phyloP scores from a whole-genome alignment of 2,888 invertebrate genomes.

The Nipponacmea schrenckii region DNA sequence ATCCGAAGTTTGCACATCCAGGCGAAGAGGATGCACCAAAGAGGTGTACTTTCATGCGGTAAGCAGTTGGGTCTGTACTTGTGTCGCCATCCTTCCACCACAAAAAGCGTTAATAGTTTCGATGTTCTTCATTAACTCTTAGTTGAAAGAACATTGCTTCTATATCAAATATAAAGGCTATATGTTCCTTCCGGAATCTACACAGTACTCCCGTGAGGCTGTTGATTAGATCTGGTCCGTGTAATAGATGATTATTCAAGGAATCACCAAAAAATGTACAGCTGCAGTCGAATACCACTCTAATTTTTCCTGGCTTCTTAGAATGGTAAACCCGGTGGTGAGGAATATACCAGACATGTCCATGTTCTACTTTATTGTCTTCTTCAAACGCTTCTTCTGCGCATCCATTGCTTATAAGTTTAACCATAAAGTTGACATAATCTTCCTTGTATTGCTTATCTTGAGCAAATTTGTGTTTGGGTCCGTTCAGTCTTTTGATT shows the following conservation, averaged over 20 bases:
- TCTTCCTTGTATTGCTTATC: conserved; percentile 12
- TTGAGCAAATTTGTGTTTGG: conserved; percentile 1
- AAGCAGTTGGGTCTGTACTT: background rate
- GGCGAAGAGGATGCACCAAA: conserved; percentile 3
- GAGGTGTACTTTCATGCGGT: conserved; percentile 10
- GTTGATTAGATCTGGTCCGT: conserved; percentile 39
- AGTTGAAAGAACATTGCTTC: conserved; percentile 33
- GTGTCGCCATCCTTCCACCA: conserved; percentile 27
- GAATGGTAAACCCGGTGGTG: conserved; percentile 29
- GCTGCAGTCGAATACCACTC: conserved; percentile 34
- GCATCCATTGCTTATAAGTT: conserved; percentile 18
- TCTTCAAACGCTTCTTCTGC: conserved; percentile 19
- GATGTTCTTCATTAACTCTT: conserved; percentile 23
- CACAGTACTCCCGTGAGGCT: conserved; percentile 34
- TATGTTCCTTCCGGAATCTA: conserved; percentile 33
- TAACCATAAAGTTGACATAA: conserved; percentile 25
- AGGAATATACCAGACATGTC: conserved; percentile 33
- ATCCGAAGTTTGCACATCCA: conserved; percentile 4
- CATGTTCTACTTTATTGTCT: conserved; percentile 11
- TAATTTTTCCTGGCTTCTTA: background rate
- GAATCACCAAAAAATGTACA: conserved; percentile 28
- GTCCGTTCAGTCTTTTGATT: conserved; percentile 7
- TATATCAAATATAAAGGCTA: conserved; percentile 34
- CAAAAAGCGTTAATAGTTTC: conserved; percentile 28
- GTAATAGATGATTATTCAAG: conserved; percentile 32